Evolutionary conservation across 2,113 vertebrate genomes (phyloP), one percentile per base, ranked within the genome.

Genomic region (Gopherus flavomarginatus): DNA sequence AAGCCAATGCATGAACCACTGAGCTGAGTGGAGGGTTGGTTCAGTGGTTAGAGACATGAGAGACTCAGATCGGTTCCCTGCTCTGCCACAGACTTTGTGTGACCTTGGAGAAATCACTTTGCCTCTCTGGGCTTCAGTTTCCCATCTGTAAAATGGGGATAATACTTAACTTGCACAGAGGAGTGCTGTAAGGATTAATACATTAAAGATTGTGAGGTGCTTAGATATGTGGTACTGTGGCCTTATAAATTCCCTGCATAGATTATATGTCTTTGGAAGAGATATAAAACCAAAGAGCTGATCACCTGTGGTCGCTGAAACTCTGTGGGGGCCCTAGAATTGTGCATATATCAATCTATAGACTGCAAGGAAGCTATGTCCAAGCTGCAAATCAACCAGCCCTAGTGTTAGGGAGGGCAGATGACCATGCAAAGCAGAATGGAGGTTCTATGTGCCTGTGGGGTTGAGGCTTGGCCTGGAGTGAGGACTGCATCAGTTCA

Each of bases 141-240:
- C 16, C 22, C 1, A 50, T 6, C 85, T 86, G 29, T 14, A 72
- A 82, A 65, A 1, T 2, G 3, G 0, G 7, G 19, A 35, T 44
- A 85, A 24, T 72, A 2, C 4, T 86, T 81, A n/a, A 4, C 11
- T 87, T 31, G 4, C 42, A 92, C 3, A 2, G 69, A 44, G 26
- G 52, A 78, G 5, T 0, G 0, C 3, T 52, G 29, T 22, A n/a
- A n/a, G 69, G 79, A 78, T 22, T 0, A 38, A 31, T 2, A 8
- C 1, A 0, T 29, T 49, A 5, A 59, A 17, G 26, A 3, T 80
- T 85, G 54, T 50, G 38, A 89, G 35, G 8, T 29, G 29, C 29
- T 87, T 3, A 31, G 13, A 31, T n/a, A n/a, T 26, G 26, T 57
- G 24, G 21, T 24, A 79, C 8, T 53, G 77, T 31, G 47, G 77